phyloP scores from a whole-genome alignment of 37 sponge, comb jelly and placozoan genomes.

The Bolinopsis microptera region DNA sequence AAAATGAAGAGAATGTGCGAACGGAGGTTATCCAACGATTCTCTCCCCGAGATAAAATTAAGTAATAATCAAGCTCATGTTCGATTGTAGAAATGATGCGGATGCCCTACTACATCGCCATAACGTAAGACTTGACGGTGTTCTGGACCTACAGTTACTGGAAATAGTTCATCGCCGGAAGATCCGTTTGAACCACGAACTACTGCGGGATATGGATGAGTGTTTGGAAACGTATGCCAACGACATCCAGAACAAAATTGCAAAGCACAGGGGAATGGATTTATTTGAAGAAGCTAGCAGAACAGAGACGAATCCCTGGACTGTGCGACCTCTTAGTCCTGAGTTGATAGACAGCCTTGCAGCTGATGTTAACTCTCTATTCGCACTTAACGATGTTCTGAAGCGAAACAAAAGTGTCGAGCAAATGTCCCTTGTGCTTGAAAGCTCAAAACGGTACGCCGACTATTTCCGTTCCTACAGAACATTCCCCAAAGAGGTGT shows the following conservation, averaged over 20 bases:
- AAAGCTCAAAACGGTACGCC: neutral
- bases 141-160: neutral
- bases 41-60: neutral
- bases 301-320: neutral
- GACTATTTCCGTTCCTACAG: neutral
- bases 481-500: neutral
- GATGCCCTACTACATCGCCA: neutral
- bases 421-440: neutral
- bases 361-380: neutral
- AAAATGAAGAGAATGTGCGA: neutral
- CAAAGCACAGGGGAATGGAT: neutral
- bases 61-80: neutral
- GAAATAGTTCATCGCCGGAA: neutral
- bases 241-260: neutral
- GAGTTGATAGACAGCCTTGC: neutral
- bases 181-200: neutral
- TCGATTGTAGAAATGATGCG: neutral
- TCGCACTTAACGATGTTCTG: neutral
- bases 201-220: neutral
- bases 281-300: neutral
- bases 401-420: neutral
- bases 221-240: neutral
- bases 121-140: neutral
- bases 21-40: neutral
- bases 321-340: neutral